phyloP scores from a whole-genome alignment of 1,140 invertebrate species.

The Hylaeus anthracinus region DNA sequence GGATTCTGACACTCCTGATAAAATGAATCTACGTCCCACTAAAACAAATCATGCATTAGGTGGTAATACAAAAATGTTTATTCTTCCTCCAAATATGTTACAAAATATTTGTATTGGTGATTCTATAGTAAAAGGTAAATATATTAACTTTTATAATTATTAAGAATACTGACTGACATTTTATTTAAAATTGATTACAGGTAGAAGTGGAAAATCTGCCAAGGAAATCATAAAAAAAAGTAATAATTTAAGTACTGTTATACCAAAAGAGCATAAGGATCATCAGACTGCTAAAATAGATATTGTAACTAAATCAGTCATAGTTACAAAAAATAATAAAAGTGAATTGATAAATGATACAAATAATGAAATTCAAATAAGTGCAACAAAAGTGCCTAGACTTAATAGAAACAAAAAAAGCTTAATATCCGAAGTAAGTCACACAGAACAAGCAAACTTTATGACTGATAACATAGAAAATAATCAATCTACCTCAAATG shows the following conservation, averaged over 20 bases:
- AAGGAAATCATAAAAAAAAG: neutral
- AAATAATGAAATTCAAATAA: neutral
- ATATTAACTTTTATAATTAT: slow-evolving; percentile 2
- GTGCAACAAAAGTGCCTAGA: slow-evolving; percentile 29
- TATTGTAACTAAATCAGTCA: neutral
- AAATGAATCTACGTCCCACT: neutral
- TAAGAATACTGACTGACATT: neutral
- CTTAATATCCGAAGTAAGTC: neutral
- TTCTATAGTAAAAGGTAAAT: slow-evolving; percentile 19
- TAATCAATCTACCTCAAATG: slow-evolving; percentile 26
- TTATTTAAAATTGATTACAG: neutral
- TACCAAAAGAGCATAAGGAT: neutral
- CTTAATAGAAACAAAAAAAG: slow-evolving; percentile 12
- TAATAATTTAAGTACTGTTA: neutral
- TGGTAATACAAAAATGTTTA: slow-evolving; percentile 7
- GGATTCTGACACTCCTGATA: neutral
- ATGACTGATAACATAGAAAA: neutral
- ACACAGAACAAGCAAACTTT: neutral
- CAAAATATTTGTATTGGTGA: slow-evolving; percentile 37
- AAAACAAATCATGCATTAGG: neutral
- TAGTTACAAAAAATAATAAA: neutral
- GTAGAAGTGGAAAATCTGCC: neutral
- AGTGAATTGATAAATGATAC: neutral
- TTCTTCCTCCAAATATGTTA: slow-evolving; percentile 11
- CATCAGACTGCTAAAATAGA: neutral